Base-by-base conservation (phyloP, 2,888 invertebrate genomes). In the Nipponacmea schrenckii region DNA sequence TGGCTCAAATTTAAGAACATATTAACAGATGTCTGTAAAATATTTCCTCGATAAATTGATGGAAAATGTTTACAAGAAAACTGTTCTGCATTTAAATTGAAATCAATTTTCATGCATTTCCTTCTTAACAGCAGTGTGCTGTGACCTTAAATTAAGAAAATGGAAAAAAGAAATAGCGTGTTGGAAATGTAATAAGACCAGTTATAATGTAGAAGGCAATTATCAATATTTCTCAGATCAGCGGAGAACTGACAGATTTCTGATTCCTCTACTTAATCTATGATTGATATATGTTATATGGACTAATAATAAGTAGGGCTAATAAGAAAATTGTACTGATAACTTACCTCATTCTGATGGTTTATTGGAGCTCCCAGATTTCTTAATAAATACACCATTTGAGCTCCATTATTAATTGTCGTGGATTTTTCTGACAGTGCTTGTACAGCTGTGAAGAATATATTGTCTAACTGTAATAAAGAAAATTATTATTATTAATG, bases 301-400 rank as follows among this genome's bases (percentile, higher is more conserved):
- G 39, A 39, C 39, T 39, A 39, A 39, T 39, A 39, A 39, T 39
- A 39, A 39, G 39, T 39, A 10, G 39, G 26, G 20, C 17, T 5
- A 15, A 64, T 20, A 65, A 26, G 20, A 62, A 69, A 39, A 39
- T 7, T 39, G 8, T 39, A 39, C 39, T 39, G 39, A 39, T 12
- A 24, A 17, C 67, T 78, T 24, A 82, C 82, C 80, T 80, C 70
- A 69, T 82, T 74, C 45, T 75, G 77, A 24, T 71, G 63, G 69
- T 82, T 82, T 69, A 82, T 79, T 66, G 81, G 78, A 20, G 80
- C 78, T 14, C 83, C 83, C 68, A 81, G 75, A 62, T 80, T 75
- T 14, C 79, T 74, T 12, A 84, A 75, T 10, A 78, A 66, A 69
- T 84, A 84, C 2, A 82, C 72, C 39, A 81, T 73, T 72, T 80